These are phyloP conservation scores for Calameuta idolon DNA, from an alignment of 2,888 invertebrate species.

Conservation along the genomic window DNA sequence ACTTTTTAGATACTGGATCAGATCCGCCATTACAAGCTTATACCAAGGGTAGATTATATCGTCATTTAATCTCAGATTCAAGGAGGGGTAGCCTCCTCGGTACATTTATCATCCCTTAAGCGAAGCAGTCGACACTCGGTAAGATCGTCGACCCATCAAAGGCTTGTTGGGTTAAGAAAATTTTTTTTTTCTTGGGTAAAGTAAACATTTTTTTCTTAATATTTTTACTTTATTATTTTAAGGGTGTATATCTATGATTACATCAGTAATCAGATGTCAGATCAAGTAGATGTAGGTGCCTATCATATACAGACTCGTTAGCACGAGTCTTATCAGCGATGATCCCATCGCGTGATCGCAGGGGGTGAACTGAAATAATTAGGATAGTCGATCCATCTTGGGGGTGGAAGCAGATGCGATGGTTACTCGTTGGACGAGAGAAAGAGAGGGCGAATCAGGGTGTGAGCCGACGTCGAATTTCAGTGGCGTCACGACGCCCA, in stretches of 20 bases:
- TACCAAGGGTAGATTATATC: slow-evolving; percentile 48
- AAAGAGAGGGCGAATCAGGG: not conserved
- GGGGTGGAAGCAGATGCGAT: slow-evolving; percentile 10
- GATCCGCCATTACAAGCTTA: slow-evolving; percentile 17
- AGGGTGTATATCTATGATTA: not conserved
- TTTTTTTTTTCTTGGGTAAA: not conserved
- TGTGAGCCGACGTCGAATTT: not conserved
- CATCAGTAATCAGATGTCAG: not conserved
- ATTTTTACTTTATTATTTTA: not conserved
- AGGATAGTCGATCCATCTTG: slow-evolving; percentile 44
- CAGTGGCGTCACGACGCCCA: not conserved
- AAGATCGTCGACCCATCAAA: not conserved
- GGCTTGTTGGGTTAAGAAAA: not conserved
- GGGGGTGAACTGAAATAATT: slow-evolving; percentile 38
- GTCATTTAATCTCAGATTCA: slow-evolving; percentile 37
- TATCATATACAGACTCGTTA: not conserved
- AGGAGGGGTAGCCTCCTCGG: not conserved
- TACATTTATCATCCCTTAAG: slow-evolving; percentile 1
- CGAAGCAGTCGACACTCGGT: not conserved
- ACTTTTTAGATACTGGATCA: slow-evolving; percentile 42
- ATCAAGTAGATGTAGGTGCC: not conserved
- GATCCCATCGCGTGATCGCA: not conserved
- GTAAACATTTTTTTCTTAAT: not conserved
- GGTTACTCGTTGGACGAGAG: not conserved
- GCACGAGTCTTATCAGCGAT: not conserved